Percentiles rank a stretch among this genome's conserved stretches.
Evolutionary conservation across 2,113 vertebrate species (phyloP).

Genomic region (Procavia capensis): DNA sequence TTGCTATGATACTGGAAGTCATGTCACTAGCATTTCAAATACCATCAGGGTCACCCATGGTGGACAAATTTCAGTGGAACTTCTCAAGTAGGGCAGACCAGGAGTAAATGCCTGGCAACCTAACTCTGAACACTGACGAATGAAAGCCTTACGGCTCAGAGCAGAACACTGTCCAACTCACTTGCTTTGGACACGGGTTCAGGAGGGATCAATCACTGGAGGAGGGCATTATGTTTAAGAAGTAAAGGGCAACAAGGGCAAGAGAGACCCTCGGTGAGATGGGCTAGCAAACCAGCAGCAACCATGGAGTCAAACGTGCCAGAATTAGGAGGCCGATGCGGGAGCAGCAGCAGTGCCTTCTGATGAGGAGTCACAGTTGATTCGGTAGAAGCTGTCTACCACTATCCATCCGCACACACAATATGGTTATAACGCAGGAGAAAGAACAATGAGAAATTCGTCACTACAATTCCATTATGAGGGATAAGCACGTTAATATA

Average conservation of each 20-base stretch:
- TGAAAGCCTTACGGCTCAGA: neutral
- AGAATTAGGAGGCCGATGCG: neutral
- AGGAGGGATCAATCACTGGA: neutral
- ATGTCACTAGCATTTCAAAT: neutral
- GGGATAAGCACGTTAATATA: conserved; percentile 18
- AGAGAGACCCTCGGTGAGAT: neutral
- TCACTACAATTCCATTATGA: neutral
- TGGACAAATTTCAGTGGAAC: neutral
- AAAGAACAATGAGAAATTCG: neutral
- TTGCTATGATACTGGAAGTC: neutral
- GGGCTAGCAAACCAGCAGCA: neutral
- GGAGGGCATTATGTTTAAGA: neutral
- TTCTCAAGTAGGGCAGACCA: neutral
- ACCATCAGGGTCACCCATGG: neutral
- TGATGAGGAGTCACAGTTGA: neutral
- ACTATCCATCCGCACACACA: neutral
- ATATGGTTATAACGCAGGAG: neutral
- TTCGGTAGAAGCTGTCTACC: neutral
- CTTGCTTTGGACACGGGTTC: neutral
- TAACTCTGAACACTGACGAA: neutral
- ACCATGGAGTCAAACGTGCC: neutral
- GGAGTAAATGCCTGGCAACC: neutral
- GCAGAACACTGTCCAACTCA: neutral
- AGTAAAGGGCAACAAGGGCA: neutral
- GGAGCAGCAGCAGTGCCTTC: neutral